Evolutionary conservation across 2,888 invertebrate genomes (phyloP).

Genomic region (Polietes domitor): DNA sequence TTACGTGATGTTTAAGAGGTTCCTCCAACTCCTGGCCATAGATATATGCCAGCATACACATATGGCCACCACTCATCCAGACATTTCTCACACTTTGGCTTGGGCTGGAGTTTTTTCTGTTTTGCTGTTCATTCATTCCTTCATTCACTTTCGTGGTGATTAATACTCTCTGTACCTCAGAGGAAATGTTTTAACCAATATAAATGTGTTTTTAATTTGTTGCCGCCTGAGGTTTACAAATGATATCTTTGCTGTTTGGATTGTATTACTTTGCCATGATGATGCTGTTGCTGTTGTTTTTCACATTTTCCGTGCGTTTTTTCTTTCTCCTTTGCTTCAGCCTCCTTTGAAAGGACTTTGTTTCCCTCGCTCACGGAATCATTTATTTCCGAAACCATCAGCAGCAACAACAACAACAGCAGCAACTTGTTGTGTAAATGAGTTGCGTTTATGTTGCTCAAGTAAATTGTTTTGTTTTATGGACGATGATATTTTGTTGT

Average conservation of each 20-base stretch:
- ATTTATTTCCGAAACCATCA: background rate
- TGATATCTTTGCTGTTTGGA: constrained; percentile 69
- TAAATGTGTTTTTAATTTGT: constrained; percentile 81
- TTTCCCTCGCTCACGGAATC: background rate
- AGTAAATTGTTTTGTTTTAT: constrained; percentile 33
- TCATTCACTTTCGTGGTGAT: constrained; percentile 39
- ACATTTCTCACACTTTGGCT: background rate
- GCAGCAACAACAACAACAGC: constrained; percentile 8
- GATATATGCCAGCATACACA: background rate
- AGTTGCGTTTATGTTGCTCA: constrained; percentile 21
- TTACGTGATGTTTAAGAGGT: background rate
- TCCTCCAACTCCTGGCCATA: background rate
- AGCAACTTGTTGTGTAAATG: constrained; percentile 42
- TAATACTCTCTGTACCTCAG: constrained; percentile 70
- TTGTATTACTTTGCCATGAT: constrained; percentile 36
- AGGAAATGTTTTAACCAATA: constrained; percentile 77
- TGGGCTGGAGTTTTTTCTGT: background rate
- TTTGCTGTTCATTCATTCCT: constrained; percentile 2
- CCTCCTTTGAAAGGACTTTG: constrained; percentile 27
- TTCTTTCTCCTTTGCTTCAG: background rate
- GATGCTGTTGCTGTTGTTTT: constrained; percentile 41
- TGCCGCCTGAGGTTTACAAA: constrained; percentile 75
- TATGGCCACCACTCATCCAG: background rate
- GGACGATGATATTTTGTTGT: constrained; percentile 30
- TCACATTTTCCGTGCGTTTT: background rate